These are phyloP conservation scores for Agrilus cyanescens DNA, from an alignment of 2,888 invertebrate genomes.

Conservation along the genomic window DNA sequence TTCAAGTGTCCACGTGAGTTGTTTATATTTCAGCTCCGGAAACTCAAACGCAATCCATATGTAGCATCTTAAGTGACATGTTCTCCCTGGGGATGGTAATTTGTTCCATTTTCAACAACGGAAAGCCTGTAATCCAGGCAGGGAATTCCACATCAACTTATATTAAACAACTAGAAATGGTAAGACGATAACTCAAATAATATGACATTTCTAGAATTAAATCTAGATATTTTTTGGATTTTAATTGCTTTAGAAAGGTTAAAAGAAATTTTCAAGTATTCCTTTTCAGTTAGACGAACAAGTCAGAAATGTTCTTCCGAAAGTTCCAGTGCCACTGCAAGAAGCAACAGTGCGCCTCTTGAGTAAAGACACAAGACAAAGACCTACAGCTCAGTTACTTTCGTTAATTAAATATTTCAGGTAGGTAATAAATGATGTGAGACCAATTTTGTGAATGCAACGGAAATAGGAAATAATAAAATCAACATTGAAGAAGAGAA, in stretches of 20 bases:
- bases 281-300: constrained; percentile 66
- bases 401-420: constrained; percentile 83
- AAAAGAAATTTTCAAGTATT: constrained; percentile 3
- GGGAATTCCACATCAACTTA: constrained; percentile 82
- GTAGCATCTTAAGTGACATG: constrained; percentile 88
- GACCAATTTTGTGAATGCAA: too few species aligned
- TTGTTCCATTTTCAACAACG: constrained; percentile 85
- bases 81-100: constrained; percentile 92
- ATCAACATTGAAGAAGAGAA: too few species aligned
- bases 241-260: background rate
- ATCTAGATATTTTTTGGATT: background rate
- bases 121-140: constrained; percentile 79
- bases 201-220: background rate
- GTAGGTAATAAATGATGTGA: constrained; percentile 48
- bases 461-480: too few species aligned
- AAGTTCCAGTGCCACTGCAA: constrained; percentile 73
- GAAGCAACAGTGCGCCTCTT: constrained; percentile 79
- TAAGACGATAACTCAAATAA: constrained; percentile 40
- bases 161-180: constrained; percentile 81
- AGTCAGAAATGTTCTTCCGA: constrained; percentile 63
- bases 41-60: constrained; percentile 69
- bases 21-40: constrained; percentile 68
- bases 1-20: background rate
- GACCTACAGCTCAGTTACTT: constrained; percentile 85
- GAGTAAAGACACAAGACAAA: constrained; percentile 68